Evolutionary conservation across 2,888 invertebrate genomes (phyloP).

Genomic region (Villa cingulata): DNA sequence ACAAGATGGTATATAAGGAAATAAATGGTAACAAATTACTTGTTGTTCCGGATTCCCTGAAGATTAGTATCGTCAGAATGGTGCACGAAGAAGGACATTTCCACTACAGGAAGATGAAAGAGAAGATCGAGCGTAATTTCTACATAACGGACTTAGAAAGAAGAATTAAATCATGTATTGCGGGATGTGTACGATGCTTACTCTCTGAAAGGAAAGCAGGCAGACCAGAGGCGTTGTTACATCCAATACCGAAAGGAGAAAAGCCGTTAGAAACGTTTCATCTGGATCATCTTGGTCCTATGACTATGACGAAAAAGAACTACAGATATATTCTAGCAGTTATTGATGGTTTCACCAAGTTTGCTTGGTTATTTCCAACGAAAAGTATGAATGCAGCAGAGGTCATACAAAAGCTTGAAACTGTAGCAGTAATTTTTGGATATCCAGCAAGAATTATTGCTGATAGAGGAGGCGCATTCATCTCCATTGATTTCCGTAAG

Average conservation of each 20-base stretch:
- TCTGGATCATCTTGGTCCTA: constrained; percentile 24
- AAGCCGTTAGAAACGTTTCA: constrained; percentile 21
- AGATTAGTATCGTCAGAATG: too few relatives aligned
- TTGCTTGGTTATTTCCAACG: constrained; percentile 3
- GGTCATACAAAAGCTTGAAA: constrained; percentile 2
- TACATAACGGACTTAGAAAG: neutral
- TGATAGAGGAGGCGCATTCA: constrained; percentile 1
- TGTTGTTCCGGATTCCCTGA: too few relatives aligned
- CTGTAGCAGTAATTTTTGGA: neutral
- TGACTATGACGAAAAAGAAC: too few relatives aligned
- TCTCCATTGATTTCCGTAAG: neutral
- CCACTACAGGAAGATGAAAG: neutral
- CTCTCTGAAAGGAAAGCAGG: too few relatives aligned
- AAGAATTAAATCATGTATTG: neutral
- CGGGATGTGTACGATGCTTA: too few relatives aligned
- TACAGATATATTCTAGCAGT: constrained; percentile 23
- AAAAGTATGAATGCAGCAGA: constrained; percentile 3
- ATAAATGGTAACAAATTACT: too few relatives aligned
- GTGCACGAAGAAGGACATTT: too few relatives aligned
- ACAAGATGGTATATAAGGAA: too few relatives aligned
- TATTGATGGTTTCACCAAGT: constrained; percentile 24
- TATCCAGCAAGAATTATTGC: too few relatives aligned
- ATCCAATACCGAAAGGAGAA: constrained; percentile 20
- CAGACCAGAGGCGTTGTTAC: too few relatives aligned
- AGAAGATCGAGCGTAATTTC: neutral